Percentiles rank a stretch among this genome's conserved stretches.
Conservation (phyloP, 2,113 vertebrate species). For the Chaetorhynchus papuensis region DNA sequence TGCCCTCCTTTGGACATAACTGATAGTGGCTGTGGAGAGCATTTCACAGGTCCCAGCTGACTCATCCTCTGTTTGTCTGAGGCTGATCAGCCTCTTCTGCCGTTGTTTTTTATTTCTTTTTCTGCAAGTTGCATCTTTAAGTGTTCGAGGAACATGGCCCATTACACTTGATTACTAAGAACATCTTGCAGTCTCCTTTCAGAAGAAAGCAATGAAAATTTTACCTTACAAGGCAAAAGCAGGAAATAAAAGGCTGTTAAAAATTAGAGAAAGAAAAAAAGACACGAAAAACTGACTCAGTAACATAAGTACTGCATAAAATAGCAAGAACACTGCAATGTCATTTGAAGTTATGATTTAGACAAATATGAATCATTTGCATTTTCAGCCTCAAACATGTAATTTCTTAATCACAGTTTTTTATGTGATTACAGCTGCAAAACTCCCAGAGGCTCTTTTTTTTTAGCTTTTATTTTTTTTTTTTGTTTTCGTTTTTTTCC, state of each 20-base stretch:
- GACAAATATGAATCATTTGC: not conserved
- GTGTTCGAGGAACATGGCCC: not conserved
- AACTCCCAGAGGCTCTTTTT: not conserved
- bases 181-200: not conserved
- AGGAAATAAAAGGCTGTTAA: not conserved
- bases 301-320: not conserved
- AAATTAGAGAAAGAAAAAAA: not conserved
- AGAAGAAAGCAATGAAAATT: not conserved
- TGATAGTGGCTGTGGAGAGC: not conserved
- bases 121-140: not conserved
- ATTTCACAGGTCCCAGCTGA: not conserved
- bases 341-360: not conserved
- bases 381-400: not conserved
- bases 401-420: constrained; percentile 5
- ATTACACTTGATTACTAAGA: constrained; percentile 21
- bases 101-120: not conserved
- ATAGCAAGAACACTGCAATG: not conserved
- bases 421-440: not conserved
- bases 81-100: not conserved
- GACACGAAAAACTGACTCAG: not conserved
- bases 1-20: not conserved
- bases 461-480: not conserved
- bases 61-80: not conserved
- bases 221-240: not conserved
- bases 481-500: not conserved